phyloP scores from a whole-genome alignment of 2,797 vertebrate genomes.

The Oryzias sinensis region DNA sequence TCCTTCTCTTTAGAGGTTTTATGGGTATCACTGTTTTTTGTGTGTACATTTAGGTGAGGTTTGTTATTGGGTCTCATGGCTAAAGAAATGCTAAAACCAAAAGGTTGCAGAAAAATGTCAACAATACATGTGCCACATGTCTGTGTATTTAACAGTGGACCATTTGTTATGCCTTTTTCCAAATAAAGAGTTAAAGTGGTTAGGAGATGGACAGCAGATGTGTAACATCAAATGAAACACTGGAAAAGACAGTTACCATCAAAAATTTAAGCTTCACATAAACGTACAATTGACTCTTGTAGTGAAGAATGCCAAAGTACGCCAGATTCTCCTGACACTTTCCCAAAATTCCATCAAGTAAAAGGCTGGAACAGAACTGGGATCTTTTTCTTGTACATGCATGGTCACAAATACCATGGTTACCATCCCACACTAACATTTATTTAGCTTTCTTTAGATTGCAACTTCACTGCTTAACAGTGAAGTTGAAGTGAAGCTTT shows the following conservation, averaged over 20 bases:
- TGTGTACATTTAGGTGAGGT: slow-evolving; percentile 44
- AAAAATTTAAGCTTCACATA: slow-evolving; percentile 9
- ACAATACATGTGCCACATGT: slow-evolving; percentile 29
- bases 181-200: slow-evolving; percentile 45
- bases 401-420: slow-evolving; percentile 22
- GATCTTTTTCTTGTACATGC: slow-evolving; percentile 27
- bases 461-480: not conserved
- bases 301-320: slow-evolving; percentile 18
- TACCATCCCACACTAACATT: slow-evolving; percentile 12
- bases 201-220: slow-evolving; percentile 59
- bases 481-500: too few relatives aligned
- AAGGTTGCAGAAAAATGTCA: slow-evolving; percentile 27
- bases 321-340: slow-evolving; percentile 15
- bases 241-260: slow-evolving; percentile 19
- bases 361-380: slow-evolving; percentile 21
- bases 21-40: slow-evolving; percentile 21
- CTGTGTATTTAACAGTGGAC: slow-evolving; percentile 49
- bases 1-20: slow-evolving; percentile 49
- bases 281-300: slow-evolving; percentile 3
- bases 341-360: not conserved
- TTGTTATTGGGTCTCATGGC: slow-evolving; percentile 48
- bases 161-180: slow-evolving; percentile 52
- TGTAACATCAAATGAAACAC: slow-evolving; percentile 27
- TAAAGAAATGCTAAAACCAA: slow-evolving; percentile 40
- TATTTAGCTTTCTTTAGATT: slow-evolving; percentile 20